Evolutionary conservation across 2,113 vertebrate species (phyloP), one percentile per base, ranked within the genome.

Genomic region (Chloropsis cyanopogon): DNA sequence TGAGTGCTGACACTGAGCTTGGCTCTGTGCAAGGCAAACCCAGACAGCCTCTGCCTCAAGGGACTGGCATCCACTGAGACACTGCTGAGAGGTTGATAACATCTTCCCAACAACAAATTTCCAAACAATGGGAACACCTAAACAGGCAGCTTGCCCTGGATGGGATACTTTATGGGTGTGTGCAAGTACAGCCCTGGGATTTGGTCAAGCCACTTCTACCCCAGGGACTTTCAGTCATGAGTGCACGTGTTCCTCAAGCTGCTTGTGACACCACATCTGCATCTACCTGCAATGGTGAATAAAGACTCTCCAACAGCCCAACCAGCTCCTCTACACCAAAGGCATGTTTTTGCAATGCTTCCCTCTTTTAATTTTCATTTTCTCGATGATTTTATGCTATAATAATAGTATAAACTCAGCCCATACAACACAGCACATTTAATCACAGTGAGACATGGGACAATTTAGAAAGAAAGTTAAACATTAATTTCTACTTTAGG

Each of bases 31-130:
- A 85, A 70, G 75, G 82, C 85, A 86, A 92, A 93, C 17, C 57
- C 89, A 76, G 81, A 29, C 65, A 91, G 93, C 39, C 82, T 73
- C 76, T 93, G 90, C 92, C 95, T 77, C 92, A 22, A 56, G 92
- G 92, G 92, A 78, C 82, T 21, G 41, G 75, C 73, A 87, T 42
- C 53, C 68, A 33, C 39, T 49, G 10, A 54, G 42, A 53, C 42
- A 70, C 60, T 64, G 79, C 68, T 80, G 60, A 4, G 64, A 79
- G 44, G 22, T 14, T 86, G 72, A 76, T 78, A 49, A 33, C 85
- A 61, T 54, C 46, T 68, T 68, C 90, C 93, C 88, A 92, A 56
- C 79, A 84, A 86, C 71, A 79, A 77, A 94, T 78, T 81, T 81
- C 88, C 72, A 86, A 97, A 86, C 94, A 88, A 84, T 46, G 90